phyloP scores from a whole-genome alignment of 2,888 invertebrate genomes.

The Drosophila putrida region DNA sequence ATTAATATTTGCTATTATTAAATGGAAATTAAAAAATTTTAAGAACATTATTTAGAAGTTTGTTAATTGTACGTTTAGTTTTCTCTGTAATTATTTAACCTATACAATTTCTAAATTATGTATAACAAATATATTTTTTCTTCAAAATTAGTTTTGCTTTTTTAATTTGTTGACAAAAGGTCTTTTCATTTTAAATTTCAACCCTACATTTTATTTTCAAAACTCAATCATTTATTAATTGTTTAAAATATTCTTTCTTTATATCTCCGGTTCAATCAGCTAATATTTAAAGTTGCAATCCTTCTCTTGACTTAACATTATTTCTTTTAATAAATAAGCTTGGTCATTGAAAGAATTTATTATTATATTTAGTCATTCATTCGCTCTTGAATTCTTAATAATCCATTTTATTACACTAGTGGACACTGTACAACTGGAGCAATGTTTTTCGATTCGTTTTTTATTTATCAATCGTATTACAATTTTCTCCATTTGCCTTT shows the following conservation, averaged over 20 bases:
- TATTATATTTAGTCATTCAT: not conserved
- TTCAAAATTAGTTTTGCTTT: too few species aligned
- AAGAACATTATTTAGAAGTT: not conserved
- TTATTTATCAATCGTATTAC: slow-evolving; percentile 47
- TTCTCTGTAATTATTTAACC: too few species aligned
- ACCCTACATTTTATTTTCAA: too few species aligned
- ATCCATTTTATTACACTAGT: not conserved
- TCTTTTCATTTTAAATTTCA: too few species aligned
- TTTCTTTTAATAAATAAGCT: not conserved
- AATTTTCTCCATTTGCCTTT: slow-evolving; percentile 23
- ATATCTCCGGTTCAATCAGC: not conserved
- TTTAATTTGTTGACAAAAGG: too few species aligned
- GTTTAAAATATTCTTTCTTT: not conserved
- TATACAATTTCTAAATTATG: too few species aligned
- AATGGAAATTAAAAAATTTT: not conserved
- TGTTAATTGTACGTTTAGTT: too few species aligned
- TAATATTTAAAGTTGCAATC: not conserved
- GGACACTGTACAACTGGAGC: not conserved
- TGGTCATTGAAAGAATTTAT: not conserved
- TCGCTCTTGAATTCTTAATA: not conserved
- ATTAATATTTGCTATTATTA: too few species aligned
- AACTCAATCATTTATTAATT: not conserved
- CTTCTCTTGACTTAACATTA: not conserved
- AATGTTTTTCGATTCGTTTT: not conserved
- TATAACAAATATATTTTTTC: not conserved